Percentiles rank a stretch among this genome's conserved stretches.
phyloP scores from a whole-genome alignment of 1,140 invertebrate genomes.

The Heliconius himera region DNA sequence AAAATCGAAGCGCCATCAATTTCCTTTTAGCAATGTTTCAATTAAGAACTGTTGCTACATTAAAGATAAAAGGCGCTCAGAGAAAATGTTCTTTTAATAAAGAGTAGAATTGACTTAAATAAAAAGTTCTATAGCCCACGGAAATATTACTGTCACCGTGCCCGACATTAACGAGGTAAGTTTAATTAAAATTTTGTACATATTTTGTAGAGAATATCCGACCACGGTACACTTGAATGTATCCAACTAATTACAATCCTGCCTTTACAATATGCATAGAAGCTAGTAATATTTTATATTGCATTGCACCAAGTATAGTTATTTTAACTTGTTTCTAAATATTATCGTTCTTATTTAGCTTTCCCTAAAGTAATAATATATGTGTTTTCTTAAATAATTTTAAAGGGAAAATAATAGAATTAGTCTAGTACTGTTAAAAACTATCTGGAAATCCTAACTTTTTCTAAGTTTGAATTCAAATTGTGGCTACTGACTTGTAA shows the following conservation, averaged over 20 bases:
- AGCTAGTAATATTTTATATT: neutral
- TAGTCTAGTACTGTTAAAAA: too few relatives aligned
- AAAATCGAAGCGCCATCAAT: conserved; percentile 27
- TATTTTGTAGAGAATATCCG: conserved; percentile 15
- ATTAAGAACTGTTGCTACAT: conserved; percentile 27
- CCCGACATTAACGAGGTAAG: conserved; percentile 34
- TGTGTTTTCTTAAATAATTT: too few relatives aligned
- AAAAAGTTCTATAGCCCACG: conserved; percentile 23
- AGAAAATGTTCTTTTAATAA: conserved; percentile 19
- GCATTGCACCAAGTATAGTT: too few relatives aligned
- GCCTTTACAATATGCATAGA: neutral
- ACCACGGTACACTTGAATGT: neutral
- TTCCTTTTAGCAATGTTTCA: conserved; percentile 37
- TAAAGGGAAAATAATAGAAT: too few relatives aligned
- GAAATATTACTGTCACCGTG: conserved; percentile 21
- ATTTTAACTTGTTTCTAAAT: neutral
- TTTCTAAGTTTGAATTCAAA: too few relatives aligned
- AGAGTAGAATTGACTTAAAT: conserved; percentile 16
- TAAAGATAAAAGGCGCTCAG: conserved; percentile 22
- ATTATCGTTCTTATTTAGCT: neutral
- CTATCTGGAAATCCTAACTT: too few relatives aligned
- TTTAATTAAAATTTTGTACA: conserved; percentile 55
- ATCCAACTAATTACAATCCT: conserved; percentile 18
- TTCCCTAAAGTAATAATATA: too few relatives aligned
- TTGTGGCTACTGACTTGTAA: too few relatives aligned